Base-by-base conservation (phyloP, 2,888 invertebrate genomes). In the Apodemia mormo region DNA sequence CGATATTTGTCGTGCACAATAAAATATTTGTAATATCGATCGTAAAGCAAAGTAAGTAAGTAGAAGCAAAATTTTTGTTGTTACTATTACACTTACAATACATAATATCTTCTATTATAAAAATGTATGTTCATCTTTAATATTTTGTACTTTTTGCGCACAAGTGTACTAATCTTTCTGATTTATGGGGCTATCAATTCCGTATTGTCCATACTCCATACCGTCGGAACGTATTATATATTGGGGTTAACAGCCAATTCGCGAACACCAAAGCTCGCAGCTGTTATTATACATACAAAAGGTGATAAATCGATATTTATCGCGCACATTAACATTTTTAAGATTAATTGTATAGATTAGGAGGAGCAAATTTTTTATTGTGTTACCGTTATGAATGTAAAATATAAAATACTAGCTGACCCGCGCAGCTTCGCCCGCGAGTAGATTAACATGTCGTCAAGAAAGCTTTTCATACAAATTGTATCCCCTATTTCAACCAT, bases 261-360 rank as follows among this genome's bases (percentile, higher is more conserved):
- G 33, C 30, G 61, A 33, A 61, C 61, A 33, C 30, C 30, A 33
- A 61, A 61, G 61, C 61, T 61, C 61, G 33, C 61, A 61, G 61
- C 61, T 61, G 61, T 61, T 30, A 61, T 61, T 61, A 61, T 61
- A 58, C 5, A 61, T 61, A 61, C 61, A 61, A 61, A 61, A 61
- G 61, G 61, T 64, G 30, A 64, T 64, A 61, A 64, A 64, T 64
- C 33, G 61, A 64, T 64, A 64, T 64, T 64, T 64, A 64, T 64
- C 14, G 29, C 14, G 2, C 61, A 64, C 61, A 64, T 64, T 64
- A 64, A 64, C 61, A 64, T 37, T 64, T 64, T 64, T 64, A 33
- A 64, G 61, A 64, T 64, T 64, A 37, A 64, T 37, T 30, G 30
- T 64, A 8, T 64, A 37, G 61, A 64, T 64, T 64, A 9, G 45